Conservation (phyloP, 23 tunicate species). For the Styela clava region DNA sequence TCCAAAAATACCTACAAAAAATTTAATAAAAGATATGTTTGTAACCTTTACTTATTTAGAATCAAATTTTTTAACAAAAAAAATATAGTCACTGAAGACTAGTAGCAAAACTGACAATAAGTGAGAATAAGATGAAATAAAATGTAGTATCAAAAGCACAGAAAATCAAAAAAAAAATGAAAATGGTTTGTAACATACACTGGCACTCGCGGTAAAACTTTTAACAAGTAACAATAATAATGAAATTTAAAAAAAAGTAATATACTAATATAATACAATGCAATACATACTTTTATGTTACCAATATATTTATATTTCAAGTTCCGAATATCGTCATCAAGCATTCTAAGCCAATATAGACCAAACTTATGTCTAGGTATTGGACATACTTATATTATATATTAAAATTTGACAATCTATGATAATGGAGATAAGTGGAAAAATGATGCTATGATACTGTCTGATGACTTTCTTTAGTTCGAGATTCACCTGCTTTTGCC, state of each 20-base stretch:
- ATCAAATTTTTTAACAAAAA: too few species aligned
- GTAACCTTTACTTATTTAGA: too few species aligned
- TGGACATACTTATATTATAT: too few species aligned
- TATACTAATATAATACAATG: too few species aligned
- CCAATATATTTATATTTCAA: background rate
- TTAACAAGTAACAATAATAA: background rate
- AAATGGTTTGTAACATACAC: background rate
- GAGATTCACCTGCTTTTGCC: background rate
- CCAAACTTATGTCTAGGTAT: too few species aligned
- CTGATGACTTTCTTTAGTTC: background rate
- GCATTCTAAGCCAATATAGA: too few species aligned
- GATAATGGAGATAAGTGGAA: background rate
- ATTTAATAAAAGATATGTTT: too few species aligned
- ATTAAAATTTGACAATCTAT: too few species aligned
- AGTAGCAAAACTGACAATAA: background rate
- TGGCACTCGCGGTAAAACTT: background rate
- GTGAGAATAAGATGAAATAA: background rate
- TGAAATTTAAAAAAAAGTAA: background rate
- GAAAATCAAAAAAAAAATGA: too few species aligned
- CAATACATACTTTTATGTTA: background rate
- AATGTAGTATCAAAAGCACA: background rate
- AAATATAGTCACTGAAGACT: background rate
- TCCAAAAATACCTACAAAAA: too few species aligned
- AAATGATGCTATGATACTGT: background rate
- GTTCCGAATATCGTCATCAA: too few species aligned